These are phyloP conservation scores for Grantiella picta DNA, from an alignment of 2,113 vertebrate genomes.

Conservation along the genomic window DNA sequence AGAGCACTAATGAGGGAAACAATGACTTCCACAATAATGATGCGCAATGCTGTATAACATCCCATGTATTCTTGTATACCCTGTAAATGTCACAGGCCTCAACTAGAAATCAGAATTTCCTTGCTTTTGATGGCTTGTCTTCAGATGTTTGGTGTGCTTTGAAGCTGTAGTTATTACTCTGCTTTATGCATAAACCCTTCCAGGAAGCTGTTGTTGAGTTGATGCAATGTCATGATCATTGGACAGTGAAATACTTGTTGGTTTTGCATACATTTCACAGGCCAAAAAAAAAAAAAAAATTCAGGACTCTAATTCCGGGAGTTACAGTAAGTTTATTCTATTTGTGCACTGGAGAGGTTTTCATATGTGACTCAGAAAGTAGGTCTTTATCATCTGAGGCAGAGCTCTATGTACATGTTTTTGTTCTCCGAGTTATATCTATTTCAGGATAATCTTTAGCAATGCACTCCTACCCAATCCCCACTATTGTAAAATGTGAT, in stretches of 20 bases:
- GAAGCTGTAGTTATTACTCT: background rate
- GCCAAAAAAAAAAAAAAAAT: background rate
- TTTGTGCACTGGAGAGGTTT: background rate
- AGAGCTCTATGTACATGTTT: background rate
- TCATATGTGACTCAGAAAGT: background rate
- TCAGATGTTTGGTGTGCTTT: slow-evolving; percentile 42
- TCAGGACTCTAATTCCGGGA: background rate
- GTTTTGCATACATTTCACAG: background rate
- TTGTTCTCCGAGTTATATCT: background rate
- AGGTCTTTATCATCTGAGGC: background rate
- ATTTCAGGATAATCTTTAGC: background rate
- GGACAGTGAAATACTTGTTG: background rate
- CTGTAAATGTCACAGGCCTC: slow-evolving; percentile 61
- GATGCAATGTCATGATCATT: background rate
- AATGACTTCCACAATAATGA: slow-evolving; percentile 74
- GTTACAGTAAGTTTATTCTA: background rate
- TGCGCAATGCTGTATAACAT: slow-evolving; percentile 66
- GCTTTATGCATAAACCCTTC: background rate
- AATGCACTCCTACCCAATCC: background rate
- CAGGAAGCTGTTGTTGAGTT: background rate
- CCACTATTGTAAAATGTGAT: background rate
- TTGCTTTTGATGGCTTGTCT: slow-evolving; percentile 50
- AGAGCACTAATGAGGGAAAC: slow-evolving; percentile 72
- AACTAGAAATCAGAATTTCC: slow-evolving; percentile 53
- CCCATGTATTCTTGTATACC: slow-evolving; percentile 62